Evolutionary conservation across 2,888 invertebrate genomes (phyloP), one percentile per base, ranked within the genome.

Genomic region (Microctonus aethiopoides): DNA sequence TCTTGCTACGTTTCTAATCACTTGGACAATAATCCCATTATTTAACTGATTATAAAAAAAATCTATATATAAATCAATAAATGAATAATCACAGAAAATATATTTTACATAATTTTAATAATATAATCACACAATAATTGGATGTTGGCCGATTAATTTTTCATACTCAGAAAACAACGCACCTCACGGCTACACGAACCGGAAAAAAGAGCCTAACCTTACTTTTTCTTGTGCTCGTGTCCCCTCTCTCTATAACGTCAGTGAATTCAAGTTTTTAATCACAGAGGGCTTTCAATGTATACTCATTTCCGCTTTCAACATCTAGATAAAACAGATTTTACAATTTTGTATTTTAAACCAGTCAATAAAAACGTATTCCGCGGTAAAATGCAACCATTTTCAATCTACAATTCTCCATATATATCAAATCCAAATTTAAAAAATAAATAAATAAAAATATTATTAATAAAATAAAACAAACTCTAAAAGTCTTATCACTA

Each of bases 101-200:
- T 64, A 39, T 59, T 54, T 39, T 16, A 9, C 22, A 62, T 11
- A 24, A 54, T 56, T 67, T 24, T 11, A 29, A 29, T 46, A 34
- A 26, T 71, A 70, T 75, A 76, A 74, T 72, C 61, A 62, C 67
- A 67, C 36, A 74, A 78, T 76, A 75, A 75, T 72, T 61, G 72
- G 84, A 84, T 84, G 83, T 79, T 80, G 74, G 64, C 68, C 72
- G 84, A 84, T 84, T 82, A 81, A 65, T 76, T 75, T 76, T 54
- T 32, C 56, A 32, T 60, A 70, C 70, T 76, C 67, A 66, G 57
- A 71, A 74, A 59, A 62, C 71, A 76, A 76, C 78, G 72, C 77
- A 84, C 83, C 84, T 84, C 75, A 75, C 81, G 78, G 78, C 70
- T 78, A 76, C 75, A 73, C 76, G 66, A 76, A 79, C 80, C 81